Percentiles rank a stretch among this genome's conserved stretches.
These are phyloP conservation scores for Marisa cornuarietis DNA, from an alignment of 1,140 invertebrate genomes.

Conservation along the genomic window DNA sequence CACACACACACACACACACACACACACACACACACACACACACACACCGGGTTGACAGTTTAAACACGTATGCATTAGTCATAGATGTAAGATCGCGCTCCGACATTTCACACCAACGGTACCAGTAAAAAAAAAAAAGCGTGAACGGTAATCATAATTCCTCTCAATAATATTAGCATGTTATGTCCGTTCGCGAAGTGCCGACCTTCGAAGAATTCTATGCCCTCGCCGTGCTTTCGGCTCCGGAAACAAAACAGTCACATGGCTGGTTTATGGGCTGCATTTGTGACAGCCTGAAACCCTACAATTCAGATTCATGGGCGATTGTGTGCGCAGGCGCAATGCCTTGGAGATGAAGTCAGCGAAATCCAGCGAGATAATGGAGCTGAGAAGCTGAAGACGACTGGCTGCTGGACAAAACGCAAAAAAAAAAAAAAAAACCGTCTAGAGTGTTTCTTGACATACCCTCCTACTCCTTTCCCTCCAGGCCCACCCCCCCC, in stretches of 20 bases:
- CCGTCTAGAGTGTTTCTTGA: not conserved
- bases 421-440: not conserved
- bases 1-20: too few relatives aligned
- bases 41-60: too few relatives aligned
- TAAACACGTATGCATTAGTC: too few relatives aligned
- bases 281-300: not conserved
- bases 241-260: not conserved
- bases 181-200: not conserved
- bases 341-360: not conserved
- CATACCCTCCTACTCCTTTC: not conserved
- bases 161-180: too few relatives aligned
- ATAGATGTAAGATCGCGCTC: too few relatives aligned
- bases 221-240: not conserved
- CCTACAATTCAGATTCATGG: constrained; percentile 6
- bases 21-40: too few relatives aligned
- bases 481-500: not conserved
- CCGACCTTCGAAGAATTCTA: not conserved
- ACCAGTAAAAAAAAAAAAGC: too few relatives aligned
- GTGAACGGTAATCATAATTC: too few relatives aligned
- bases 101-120: too few relatives aligned
- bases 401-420: not conserved
- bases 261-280: not conserved
- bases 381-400: not conserved
- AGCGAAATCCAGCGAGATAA: not conserved
- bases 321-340: not conserved